Percentiles rank a stretch among this genome's conserved stretches.
Evolutionary conservation across 2,797 vertebrate genomes (phyloP).

Genomic region (Tympanoctomys barrerae): DNA sequence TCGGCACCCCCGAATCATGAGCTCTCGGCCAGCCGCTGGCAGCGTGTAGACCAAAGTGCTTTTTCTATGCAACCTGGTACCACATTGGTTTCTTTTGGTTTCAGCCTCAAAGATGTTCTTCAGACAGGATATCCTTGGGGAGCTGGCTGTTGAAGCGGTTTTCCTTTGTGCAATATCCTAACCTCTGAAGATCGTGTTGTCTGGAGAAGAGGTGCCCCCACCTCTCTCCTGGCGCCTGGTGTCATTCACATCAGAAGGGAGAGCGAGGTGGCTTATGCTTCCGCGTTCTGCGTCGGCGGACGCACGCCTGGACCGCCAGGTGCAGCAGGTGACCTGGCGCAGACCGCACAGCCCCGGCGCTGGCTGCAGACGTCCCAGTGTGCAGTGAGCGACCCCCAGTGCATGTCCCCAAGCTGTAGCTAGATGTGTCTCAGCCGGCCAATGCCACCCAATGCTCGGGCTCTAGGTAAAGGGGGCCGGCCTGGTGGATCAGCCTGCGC

Average conservation of each 20-base stretch:
- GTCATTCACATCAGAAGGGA: neutral
- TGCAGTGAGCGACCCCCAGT: rapidly evolving
- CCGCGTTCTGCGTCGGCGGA: neutral
- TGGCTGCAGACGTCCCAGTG: rapidly evolving
- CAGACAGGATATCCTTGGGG: neutral
- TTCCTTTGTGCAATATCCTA: neutral
- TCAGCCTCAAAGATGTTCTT: conserved; percentile 25
- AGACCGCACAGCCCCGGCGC: neutral
- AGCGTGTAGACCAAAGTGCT: neutral
- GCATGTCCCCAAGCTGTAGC: rapidly evolving
- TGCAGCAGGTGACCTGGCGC: neutral
- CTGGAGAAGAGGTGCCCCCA: neutral
- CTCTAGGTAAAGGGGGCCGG: neutral
- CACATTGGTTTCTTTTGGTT: neutral
- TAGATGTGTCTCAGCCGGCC: neutral
- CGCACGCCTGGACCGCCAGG: rapidly evolving
- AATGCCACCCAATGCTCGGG: neutral
- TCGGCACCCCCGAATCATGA: neutral
- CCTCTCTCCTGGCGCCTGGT: neutral
- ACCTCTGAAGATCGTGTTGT: neutral
- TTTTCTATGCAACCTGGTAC: neutral
- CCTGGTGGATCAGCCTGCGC: neutral
- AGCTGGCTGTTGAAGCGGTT: neutral
- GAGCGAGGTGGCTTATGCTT: neutral
- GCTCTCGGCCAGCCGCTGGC: neutral